Percentiles rank a stretch among this genome's conserved stretches.
Conservation (phyloP, 1,140 invertebrate genomes). For the Eubasilissa regina region DNA sequence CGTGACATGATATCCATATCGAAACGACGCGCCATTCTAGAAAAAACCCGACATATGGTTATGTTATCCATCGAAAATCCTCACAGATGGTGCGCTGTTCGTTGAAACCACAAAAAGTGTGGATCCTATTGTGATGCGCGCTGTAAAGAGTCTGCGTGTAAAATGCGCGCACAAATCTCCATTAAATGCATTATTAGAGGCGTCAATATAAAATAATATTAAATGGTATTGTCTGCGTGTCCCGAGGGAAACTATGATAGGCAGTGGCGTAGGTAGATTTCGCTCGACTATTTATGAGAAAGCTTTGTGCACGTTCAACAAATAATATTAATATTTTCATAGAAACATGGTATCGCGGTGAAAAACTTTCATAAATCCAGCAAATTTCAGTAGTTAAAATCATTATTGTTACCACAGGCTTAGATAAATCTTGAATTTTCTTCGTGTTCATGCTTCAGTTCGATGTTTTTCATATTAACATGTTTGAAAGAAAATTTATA, state of each 20-base stretch:
- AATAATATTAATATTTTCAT: too few relatives aligned
- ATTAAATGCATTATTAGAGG: constrained; percentile 56
- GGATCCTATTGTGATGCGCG: constrained; percentile 46
- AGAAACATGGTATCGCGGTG: too few relatives aligned
- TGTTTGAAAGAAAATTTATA: too few relatives aligned
- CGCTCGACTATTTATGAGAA: background rate
- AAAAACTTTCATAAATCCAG: too few relatives aligned
- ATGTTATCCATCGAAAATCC: constrained; percentile 14
- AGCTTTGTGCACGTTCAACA: background rate
- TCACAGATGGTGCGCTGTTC: constrained; percentile 56
- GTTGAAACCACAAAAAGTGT: constrained; percentile 56
- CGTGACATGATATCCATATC: constrained; percentile 37
- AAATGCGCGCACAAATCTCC: constrained; percentile 56
- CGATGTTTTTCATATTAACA: too few relatives aligned
- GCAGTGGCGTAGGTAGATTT: constrained; percentile 6
- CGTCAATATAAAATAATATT: constrained; percentile 54
- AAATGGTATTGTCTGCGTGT: constrained; percentile 54
- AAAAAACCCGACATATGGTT: constrained; percentile 55
- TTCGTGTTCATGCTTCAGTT: too few relatives aligned
- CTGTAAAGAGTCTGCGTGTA: constrained; percentile 55
- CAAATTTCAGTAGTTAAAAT: too few relatives aligned
- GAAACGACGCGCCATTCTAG: constrained; percentile 12
- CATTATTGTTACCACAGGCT: too few relatives aligned
- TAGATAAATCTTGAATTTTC: too few relatives aligned
- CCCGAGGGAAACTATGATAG: constrained; percentile 23